phyloP scores from a whole-genome alignment of 92 coral and sea anemone species.

The Desmophyllum pertusum region DNA sequence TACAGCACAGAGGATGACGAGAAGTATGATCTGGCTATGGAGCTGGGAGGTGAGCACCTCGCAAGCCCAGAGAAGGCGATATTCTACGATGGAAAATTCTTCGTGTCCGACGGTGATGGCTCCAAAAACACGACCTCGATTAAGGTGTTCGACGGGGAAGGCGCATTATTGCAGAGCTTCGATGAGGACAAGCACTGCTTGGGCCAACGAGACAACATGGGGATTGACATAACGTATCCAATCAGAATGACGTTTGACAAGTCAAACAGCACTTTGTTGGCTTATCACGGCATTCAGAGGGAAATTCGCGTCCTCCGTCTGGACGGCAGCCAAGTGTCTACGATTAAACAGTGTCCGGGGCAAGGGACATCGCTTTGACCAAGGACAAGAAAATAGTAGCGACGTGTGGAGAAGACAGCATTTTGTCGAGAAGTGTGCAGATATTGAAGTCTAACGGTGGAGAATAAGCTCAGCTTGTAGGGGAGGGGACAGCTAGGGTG shows the following conservation, averaged over 20 bases:
- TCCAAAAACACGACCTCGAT: conserved; percentile 61
- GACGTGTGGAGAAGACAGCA: conserved; percentile 84
- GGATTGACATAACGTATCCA: conserved; percentile 81
- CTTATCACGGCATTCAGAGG: conserved; percentile 78
- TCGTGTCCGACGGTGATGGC: conserved; percentile 68
- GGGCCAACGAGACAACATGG: conserved; percentile 86
- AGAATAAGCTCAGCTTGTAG: not conserved
- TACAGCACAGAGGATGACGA: conserved; percentile 51
- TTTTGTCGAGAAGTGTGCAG: conserved; percentile 80
- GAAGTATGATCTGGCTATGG: conserved; percentile 62
- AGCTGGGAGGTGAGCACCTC: conserved; percentile 64
- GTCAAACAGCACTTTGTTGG: conserved; percentile 64
- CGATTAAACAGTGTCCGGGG: conserved; percentile 71
- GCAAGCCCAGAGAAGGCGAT: conserved; percentile 79
- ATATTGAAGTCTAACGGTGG: conserved; percentile 49
- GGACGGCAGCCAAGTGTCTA: conserved; percentile 76
- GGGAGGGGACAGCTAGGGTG: too few relatives aligned
- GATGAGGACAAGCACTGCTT: conserved; percentile 70
- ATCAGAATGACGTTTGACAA: conserved; percentile 64
- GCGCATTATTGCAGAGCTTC: conserved; percentile 61
- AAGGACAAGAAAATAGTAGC: conserved; percentile 62
- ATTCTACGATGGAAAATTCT: conserved; percentile 65
- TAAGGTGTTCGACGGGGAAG: conserved; percentile 75
- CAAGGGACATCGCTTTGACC: conserved; percentile 73
- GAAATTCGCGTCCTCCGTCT: conserved; percentile 61